Conservation (phyloP, 2,113 vertebrate species). For the Isurus oxyrinchus region DNA sequence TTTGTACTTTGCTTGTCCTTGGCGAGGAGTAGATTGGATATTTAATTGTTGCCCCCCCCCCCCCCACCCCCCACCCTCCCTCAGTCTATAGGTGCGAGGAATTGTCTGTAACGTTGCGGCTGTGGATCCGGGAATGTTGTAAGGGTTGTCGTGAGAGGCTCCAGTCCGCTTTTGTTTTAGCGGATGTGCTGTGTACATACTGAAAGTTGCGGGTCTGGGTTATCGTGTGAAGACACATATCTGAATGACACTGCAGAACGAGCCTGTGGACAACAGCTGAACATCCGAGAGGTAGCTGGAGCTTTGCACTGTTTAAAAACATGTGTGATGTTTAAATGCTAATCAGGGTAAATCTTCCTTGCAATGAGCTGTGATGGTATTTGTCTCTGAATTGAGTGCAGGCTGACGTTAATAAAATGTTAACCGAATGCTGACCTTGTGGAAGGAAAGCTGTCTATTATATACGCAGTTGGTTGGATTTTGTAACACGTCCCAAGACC, state of each 20-base stretch:
- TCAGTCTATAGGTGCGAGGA: background rate
- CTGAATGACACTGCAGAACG: background rate
- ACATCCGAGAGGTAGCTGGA: background rate
- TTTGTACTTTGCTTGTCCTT: background rate
- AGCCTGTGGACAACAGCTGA: background rate
- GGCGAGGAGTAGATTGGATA: background rate
- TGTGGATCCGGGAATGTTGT: background rate
- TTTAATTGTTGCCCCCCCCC: background rate
- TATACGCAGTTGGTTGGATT: background rate
- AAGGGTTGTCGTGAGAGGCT: background rate
- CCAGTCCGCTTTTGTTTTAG: too few species aligned
- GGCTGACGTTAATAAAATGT: background rate
- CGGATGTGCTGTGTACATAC: background rate
- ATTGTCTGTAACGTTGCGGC: background rate
- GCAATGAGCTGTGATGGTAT: background rate
- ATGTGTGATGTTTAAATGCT: background rate
- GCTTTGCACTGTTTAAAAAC: background rate
- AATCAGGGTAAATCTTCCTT: background rate
- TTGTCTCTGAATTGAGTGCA: background rate
- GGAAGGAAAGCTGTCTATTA: background rate
- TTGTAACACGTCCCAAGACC: background rate
- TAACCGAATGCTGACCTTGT: background rate
- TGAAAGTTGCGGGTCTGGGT: background rate
- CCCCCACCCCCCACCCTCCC: too few species aligned
- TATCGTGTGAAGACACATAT: background rate